phyloP scores from a whole-genome alignment of 2,888 invertebrate species.

The Lochmaea capreae region DNA sequence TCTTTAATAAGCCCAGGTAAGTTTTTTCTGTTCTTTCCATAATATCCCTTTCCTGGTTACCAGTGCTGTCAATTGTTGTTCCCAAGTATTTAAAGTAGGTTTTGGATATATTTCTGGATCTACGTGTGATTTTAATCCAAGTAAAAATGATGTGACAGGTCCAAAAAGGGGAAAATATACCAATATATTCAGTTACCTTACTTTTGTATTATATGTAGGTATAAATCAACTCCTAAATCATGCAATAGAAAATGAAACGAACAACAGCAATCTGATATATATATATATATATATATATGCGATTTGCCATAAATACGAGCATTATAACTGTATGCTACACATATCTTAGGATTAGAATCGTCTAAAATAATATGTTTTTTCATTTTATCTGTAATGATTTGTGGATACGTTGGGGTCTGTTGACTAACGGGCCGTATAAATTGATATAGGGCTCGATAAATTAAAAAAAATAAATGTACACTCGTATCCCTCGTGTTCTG shows the following conservation, averaged over 20 bases:
- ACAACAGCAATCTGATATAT: slow-evolving; percentile 47
- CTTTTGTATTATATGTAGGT: not conserved
- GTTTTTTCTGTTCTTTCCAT: no score
- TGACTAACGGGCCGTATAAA: slow-evolving; percentile 61
- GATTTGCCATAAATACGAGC: slow-evolving; percentile 53
- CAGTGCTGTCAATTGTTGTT: no score
- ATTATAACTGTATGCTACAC: slow-evolving; percentile 50
- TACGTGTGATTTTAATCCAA: not conserved
- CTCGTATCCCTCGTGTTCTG: slow-evolving; percentile 58
- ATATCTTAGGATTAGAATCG: slow-evolving; percentile 58
- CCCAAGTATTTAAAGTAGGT: no score
- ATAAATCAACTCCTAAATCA: slow-evolving; percentile 7
- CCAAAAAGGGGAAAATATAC: not conserved
- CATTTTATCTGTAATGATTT: slow-evolving; percentile 63
- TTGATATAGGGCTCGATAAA: slow-evolving; percentile 67
- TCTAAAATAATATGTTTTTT: slow-evolving; percentile 57
- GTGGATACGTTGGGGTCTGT: slow-evolving; percentile 62
- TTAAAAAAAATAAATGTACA: slow-evolving; percentile 64
- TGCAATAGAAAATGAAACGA: slow-evolving; percentile 40
- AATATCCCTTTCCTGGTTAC: no score
- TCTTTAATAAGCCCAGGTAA: no score
- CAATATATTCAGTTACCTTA: slow-evolving; percentile 11
- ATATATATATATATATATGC: slow-evolving; percentile 38
- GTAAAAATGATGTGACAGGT: slow-evolving; percentile 5
- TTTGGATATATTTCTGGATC: no score